A percentile compares a stretch with the other conserved stretches of the same genome.
Conservation (phyloP, 1,140 invertebrate genomes). For the Elymnias hypermnestra region DNA sequence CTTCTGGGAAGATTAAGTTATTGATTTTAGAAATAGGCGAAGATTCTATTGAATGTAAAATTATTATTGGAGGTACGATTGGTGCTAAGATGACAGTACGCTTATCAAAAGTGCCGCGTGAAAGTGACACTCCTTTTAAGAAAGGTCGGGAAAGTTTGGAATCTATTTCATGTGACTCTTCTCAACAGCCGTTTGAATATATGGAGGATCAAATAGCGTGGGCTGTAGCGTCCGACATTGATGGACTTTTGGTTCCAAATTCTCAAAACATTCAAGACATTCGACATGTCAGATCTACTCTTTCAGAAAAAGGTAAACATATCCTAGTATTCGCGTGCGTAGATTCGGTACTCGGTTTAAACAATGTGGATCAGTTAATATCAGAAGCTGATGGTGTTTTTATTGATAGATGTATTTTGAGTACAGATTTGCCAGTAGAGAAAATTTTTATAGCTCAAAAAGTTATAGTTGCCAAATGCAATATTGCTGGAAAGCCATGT, state of each 20-base stretch:
- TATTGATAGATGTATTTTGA: slow-evolving; percentile 81
- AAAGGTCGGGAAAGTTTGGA: slow-evolving; percentile 32
- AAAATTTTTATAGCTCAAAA: slow-evolving; percentile 88
- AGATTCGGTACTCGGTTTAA: slow-evolving; percentile 81
- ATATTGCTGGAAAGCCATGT: slow-evolving; percentile 76
- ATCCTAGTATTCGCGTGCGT: slow-evolving; percentile 77
- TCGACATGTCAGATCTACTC: slow-evolving; percentile 38
- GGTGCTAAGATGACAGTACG: slow-evolving; percentile 61
- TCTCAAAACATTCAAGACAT: slow-evolving; percentile 49
- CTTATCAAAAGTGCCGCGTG: slow-evolving; percentile 48
- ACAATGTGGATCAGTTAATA: slow-evolving; percentile 81
- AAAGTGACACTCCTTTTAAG: slow-evolving; percentile 29
- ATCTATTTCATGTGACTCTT: slow-evolving; percentile 38
- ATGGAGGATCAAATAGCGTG: slow-evolving; percentile 62
- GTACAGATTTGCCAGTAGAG: slow-evolving; percentile 84
- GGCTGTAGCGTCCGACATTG: slow-evolving; percentile 57
- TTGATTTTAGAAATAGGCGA: slow-evolving; percentile 52
- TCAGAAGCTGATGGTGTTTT: slow-evolving; percentile 81
- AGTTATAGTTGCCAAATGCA: slow-evolving; percentile 81
- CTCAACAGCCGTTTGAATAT: slow-evolving; percentile 50
- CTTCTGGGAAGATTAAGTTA: slow-evolving; percentile 50
- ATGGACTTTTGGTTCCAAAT: slow-evolving; percentile 54
- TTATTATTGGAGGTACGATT: slow-evolving; percentile 46
- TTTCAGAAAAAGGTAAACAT: slow-evolving; percentile 64
- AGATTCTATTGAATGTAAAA: slow-evolving; percentile 58